Evolutionary conservation across 2,113 vertebrate species (phyloP).

Genomic region (Psophia crepitans): DNA sequence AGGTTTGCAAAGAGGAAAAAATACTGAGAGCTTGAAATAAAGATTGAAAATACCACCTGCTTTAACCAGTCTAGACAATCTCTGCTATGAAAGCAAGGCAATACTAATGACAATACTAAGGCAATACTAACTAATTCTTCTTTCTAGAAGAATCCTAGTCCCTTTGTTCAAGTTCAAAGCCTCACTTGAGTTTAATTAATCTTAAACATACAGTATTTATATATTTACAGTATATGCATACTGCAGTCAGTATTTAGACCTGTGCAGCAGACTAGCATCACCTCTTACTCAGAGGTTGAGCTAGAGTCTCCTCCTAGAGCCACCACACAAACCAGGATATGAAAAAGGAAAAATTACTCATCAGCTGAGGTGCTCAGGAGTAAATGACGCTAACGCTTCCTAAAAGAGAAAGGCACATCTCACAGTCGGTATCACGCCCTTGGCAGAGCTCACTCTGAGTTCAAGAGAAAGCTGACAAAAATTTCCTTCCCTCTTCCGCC

Average conservation of each 20-base stretch:
- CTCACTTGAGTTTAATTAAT: not conserved
- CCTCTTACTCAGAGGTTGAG: not conserved
- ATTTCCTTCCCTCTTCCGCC: too few relatives aligned
- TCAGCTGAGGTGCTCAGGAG: not conserved
- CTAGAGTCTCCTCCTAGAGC: not conserved
- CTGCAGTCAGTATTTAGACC: not conserved
- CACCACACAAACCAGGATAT: not conserved
- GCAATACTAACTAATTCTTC: too few relatives aligned
- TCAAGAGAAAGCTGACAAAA: not conserved
- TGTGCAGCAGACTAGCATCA: not conserved
- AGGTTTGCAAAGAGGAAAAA: not conserved
- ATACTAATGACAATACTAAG: not conserved
- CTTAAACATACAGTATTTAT: not conserved
- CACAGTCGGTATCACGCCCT: rapidly evolving
- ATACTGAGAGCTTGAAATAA: not conserved
- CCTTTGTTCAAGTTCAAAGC: not conserved
- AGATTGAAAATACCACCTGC: not conserved
- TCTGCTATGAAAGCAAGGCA: not conserved
- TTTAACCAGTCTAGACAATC: not conserved
- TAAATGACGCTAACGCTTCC: rapidly evolving
- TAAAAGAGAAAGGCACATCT: not conserved
- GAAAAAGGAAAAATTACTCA: not conserved
- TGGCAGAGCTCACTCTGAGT: rapidly evolving
- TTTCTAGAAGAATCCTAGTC: not conserved
- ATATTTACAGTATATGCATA: not conserved